phyloP scores from a whole-genome alignment of 2,888 invertebrate genomes.

The Habroteleia sp. region DNA sequence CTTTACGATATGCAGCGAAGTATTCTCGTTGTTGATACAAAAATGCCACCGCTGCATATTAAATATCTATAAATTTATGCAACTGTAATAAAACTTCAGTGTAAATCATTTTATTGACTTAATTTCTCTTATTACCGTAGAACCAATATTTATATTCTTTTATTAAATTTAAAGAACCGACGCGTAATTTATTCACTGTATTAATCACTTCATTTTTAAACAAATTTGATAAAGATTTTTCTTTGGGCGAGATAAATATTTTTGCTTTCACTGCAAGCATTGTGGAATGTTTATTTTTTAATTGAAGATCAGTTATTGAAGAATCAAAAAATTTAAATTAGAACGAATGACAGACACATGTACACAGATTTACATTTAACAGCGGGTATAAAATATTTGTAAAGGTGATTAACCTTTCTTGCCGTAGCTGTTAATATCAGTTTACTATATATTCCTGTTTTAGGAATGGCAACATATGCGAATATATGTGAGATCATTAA shows the following conservation, averaged over 20 bases:
- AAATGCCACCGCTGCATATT: slow-evolving; percentile 41
- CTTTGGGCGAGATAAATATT: background rate
- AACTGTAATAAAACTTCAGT: slow-evolving; percentile 11
- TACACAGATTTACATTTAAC: slow-evolving; percentile 2
- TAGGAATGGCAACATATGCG: slow-evolving; percentile 6
- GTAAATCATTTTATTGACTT: slow-evolving; percentile 18
- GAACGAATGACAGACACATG: too few relatives aligned
- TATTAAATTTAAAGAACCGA: slow-evolving; percentile 25
- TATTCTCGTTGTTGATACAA: slow-evolving; percentile 27
- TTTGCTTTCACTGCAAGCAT: slow-evolving; percentile 5
- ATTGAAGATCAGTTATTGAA: slow-evolving; percentile 23
- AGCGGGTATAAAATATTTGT: slow-evolving; percentile 23
- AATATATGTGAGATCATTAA: slow-evolving; percentile 20
- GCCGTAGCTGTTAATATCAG: background rate
- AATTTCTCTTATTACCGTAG: slow-evolving; percentile 14
- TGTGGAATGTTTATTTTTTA: slow-evolving; percentile 16
- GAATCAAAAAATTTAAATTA: slow-evolving; percentile 24
- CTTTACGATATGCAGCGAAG: slow-evolving; percentile 32
- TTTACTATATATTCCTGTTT: slow-evolving; percentile 15
- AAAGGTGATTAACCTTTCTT: slow-evolving; percentile 40
- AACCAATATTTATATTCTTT: slow-evolving; percentile 34
- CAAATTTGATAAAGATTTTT: slow-evolving; percentile 19
- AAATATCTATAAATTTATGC: slow-evolving; percentile 35
- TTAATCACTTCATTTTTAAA: slow-evolving; percentile 8
- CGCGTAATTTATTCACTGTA: too few relatives aligned